Evolutionary conservation across 2,888 invertebrate species (phyloP), one percentile per base, ranked within the genome.

Genomic region (Agrotis ipsilon): DNA sequence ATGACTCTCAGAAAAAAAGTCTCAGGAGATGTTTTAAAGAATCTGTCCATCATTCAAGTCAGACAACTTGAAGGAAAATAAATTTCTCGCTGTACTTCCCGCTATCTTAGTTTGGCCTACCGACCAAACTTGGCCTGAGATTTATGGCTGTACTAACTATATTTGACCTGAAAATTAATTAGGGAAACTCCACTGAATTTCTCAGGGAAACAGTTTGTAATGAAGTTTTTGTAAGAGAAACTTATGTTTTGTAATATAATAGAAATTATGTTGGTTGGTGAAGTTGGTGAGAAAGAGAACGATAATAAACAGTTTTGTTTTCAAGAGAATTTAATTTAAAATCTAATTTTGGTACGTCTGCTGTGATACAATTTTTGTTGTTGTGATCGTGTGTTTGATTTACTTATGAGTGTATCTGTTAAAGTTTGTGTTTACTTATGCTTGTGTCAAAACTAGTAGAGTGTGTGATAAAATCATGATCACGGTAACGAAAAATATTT

Each of bases 121-220:
- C 80, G 73, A 85, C 83, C 71, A 81, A 89, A 89, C 78, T 88
- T 89, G 69, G 46, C 21, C 60, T 65, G 21, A 86, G 82, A 89
- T 90, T 89, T 90, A 89, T 88, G 78, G 80, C 82, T 77, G 80
- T 81, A 78, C 84, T 76, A 86, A 89, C 87, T 87, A 87, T 87
- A 89, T 86, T 88, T 88, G 88, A 87, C 87, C 82, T 82, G 77
- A 81, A 85, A 87, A 85, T 86, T 87, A 86, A 87, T 87, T 86
- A 82, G 74, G 65, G 76, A 75, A 55, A 72, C 78, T 77, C 60
- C 43, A 66, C 75, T 76, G 67, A 76, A 75, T 81, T 78, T 82
- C 72, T 54, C 58, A 70, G 27, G 21, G 68, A 75, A 82, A 78
- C 51, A 77, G 74, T 75, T 81, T 65, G 66, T 70, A 80, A 77